A percentile compares a stretch with the other conserved stretches of the same genome.
phyloP scores from a whole-genome alignment of 2,113 vertebrate species.

The Erythrolamprus reginae region DNA sequence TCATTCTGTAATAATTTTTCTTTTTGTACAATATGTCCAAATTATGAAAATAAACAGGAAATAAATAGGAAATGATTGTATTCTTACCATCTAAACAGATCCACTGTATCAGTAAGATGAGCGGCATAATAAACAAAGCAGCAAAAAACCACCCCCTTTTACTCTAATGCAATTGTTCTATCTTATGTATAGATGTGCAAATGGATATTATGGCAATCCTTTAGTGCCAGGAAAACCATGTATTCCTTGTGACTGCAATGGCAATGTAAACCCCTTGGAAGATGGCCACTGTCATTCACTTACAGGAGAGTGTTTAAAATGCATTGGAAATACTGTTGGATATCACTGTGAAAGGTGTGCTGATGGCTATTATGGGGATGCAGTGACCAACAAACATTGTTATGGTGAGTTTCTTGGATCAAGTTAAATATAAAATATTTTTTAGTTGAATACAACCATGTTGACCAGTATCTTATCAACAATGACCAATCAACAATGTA shows the following conservation, averaged over 20 bases:
- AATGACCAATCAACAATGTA: neutral
- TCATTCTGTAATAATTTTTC: neutral
- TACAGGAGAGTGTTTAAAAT: constrained; percentile 85
- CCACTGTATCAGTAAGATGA: neutral
- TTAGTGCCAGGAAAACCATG: constrained; percentile 74
- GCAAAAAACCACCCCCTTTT: neutral
- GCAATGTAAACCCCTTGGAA: constrained; percentile 76
- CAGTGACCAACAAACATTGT: constrained; percentile 77
- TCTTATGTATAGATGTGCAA: constrained; percentile 77
- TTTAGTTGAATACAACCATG: neutral
- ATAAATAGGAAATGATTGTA: neutral
- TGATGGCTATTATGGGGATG: constrained; percentile 84
- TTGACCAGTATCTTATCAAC: neutral
- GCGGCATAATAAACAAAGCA: neutral
- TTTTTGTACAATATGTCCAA: neutral
- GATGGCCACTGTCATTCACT: constrained; percentile 74
- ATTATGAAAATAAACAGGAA: neutral
- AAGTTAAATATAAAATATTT: neutral
- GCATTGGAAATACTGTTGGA: constrained; percentile 77
- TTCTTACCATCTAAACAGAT: neutral
- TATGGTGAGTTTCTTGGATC: constrained; percentile 63
- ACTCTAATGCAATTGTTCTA: constrained; percentile 12
- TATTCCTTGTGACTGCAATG: constrained; percentile 79
- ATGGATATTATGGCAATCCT: constrained; percentile 88
- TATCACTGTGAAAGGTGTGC: constrained; percentile 81